Evolutionary conservation across 2,113 vertebrate species (phyloP).

Genomic region (Corvus hawaiiensis): DNA sequence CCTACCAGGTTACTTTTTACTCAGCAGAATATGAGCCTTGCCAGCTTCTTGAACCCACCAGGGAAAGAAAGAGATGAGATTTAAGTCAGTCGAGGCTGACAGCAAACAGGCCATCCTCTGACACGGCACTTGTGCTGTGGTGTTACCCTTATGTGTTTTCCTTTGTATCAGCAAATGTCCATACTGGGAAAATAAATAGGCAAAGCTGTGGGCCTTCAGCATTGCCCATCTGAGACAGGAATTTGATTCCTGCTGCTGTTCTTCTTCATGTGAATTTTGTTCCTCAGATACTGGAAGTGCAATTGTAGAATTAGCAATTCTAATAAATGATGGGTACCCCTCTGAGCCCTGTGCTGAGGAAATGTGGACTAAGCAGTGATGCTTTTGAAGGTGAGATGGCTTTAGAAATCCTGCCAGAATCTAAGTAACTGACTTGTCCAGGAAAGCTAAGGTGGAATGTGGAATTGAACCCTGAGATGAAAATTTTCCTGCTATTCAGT

Average conservation of each 20-base stretch:
- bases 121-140: neutral
- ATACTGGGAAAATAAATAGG: neutral
- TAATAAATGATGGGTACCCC: neutral
- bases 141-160: neutral
- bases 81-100: neutral
- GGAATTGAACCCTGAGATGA: neutral
- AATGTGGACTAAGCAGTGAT: neutral
- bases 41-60: neutral
- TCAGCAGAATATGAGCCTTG: neutral
- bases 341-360: neutral
- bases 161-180: neutral
- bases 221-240: neutral
- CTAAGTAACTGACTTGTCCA: neutral
- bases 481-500: neutral
- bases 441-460: neutral
- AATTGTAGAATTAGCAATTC: neutral
- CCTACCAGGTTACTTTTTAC: neutral
- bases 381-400: neutral
- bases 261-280: neutral
- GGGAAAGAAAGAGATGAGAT: neutral
- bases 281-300: neutral
- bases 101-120: neutral
- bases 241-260: neutral
- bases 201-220: neutral
- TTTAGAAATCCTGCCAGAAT: neutral